Conservation (phyloP, 1,140 invertebrate species). For the Physella acuta region DNA sequence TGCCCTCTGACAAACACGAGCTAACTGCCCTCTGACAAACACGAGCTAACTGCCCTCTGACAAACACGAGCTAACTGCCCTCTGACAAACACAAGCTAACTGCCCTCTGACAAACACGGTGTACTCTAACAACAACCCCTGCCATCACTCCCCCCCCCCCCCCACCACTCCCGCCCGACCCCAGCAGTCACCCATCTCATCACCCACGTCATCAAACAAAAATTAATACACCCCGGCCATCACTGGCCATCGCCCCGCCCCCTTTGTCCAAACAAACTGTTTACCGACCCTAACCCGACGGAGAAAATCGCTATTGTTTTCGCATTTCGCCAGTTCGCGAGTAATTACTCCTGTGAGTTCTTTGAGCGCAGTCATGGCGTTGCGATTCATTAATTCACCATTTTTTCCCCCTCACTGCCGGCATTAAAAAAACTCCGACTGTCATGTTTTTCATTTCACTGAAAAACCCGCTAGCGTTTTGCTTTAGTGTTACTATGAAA, state of each 20-base stretch:
- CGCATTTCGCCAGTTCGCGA: not conserved
- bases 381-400: slow-evolving; percentile 7
- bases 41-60: too few species aligned
- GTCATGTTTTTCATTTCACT: slow-evolving; percentile 17
- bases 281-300: not conserved
- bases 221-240: not conserved
- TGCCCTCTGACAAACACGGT: too few species aligned
- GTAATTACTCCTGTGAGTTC: not conserved
- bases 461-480: slow-evolving; percentile 11
- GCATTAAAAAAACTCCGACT: not conserved
- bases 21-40: too few species aligned
- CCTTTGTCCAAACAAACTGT: not conserved
- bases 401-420: too few species aligned
- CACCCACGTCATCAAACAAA: not conserved
- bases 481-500: not conserved
- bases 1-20: too few species aligned
- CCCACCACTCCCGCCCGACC: too few species aligned
- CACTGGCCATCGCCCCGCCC: not conserved
- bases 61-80: too few species aligned
- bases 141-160: not conserved
- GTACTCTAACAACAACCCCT: not conserved
- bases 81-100: too few species aligned
- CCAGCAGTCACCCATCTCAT: too few species aligned
- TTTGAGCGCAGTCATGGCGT: not conserved
- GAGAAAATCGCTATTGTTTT: slow-evolving; percentile 6